A percentile compares a stretch with the other conserved stretches of the same genome.
phyloP scores from a whole-genome alignment of 2,113 vertebrate species.

The Seriola aureovittata region DNA sequence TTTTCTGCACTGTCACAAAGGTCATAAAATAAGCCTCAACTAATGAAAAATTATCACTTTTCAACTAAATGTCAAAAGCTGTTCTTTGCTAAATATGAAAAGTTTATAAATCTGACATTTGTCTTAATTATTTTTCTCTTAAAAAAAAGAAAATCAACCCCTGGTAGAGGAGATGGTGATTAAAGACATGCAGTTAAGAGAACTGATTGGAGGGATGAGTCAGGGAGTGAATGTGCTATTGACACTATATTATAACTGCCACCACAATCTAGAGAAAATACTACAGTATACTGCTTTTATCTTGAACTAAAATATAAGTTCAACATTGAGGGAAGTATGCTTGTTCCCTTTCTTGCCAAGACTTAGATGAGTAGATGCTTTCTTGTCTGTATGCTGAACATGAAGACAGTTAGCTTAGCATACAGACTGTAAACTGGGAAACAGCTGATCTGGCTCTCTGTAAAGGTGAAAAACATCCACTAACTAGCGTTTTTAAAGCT shows the following conservation, averaged over 20 bases:
- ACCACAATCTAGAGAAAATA: neutral
- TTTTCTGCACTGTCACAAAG: neutral
- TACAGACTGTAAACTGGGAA: neutral
- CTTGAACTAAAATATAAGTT: neutral
- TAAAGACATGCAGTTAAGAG: neutral
- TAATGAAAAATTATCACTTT: conserved; percentile 29
- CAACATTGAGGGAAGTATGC: neutral
- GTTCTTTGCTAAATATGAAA: conserved; percentile 24
- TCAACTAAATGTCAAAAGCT: conserved; percentile 35
- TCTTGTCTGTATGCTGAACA: neutral
- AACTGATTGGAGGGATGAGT: neutral
- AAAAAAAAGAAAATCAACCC: conserved; percentile 17
- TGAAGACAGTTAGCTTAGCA: neutral
- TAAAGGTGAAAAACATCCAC: too few relatives aligned
- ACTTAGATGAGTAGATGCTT: neutral
- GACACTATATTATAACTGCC: neutral
- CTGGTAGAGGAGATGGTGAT: conserved; percentile 4
- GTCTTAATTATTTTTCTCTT: conserved; percentile 33
- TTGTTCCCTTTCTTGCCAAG: neutral
- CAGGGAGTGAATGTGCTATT: neutral
- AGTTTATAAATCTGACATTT: conserved; percentile 37
- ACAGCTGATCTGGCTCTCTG: neutral
- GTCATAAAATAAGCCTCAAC: conserved; percentile 24
- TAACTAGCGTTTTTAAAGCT: too few relatives aligned
- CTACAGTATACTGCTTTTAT: neutral